A percentile compares a stretch with the other conserved stretches of the same genome.
Evolutionary conservation across 2,797 vertebrate genomes (phyloP).

Genomic region (Alca torda): DNA sequence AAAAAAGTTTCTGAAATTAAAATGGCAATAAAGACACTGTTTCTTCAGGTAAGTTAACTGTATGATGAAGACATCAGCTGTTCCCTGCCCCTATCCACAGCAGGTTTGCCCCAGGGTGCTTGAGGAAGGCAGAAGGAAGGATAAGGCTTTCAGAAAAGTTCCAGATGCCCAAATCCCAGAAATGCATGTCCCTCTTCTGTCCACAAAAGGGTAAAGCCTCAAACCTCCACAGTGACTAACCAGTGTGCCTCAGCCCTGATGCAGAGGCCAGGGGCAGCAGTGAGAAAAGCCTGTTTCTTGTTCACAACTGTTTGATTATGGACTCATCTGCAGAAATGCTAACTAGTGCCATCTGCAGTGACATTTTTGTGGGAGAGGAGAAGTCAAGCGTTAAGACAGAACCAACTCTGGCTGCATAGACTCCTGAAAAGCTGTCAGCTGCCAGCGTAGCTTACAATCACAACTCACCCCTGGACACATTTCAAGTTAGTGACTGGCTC

Average conservation of each 20-base stretch:
- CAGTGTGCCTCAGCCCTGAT: neutral
- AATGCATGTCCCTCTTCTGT: accelerated
- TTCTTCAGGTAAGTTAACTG: neutral
- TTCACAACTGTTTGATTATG: neutral
- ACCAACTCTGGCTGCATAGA: neutral
- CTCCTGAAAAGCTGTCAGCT: conserved; percentile 7
- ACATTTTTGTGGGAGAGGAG: neutral
- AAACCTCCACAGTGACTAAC: neutral
- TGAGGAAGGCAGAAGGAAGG: neutral
- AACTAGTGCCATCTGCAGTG: neutral
- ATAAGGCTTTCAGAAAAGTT: neutral
- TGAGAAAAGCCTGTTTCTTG: neutral
- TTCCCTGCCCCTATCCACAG: neutral
- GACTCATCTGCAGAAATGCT: neutral
- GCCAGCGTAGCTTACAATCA: neutral
- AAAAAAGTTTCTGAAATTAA: neutral
- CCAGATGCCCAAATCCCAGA: neutral
- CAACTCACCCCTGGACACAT: neutral
- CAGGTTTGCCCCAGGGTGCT: neutral
- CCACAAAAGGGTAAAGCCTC: neutral
- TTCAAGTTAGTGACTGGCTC: neutral
- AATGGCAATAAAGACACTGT: neutral
- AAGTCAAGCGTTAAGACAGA: neutral
- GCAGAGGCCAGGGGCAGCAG: neutral
- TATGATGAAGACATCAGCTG: neutral